Base-by-base conservation (phyloP, 2,113 vertebrate species). In the Salminus brasiliensis region DNA sequence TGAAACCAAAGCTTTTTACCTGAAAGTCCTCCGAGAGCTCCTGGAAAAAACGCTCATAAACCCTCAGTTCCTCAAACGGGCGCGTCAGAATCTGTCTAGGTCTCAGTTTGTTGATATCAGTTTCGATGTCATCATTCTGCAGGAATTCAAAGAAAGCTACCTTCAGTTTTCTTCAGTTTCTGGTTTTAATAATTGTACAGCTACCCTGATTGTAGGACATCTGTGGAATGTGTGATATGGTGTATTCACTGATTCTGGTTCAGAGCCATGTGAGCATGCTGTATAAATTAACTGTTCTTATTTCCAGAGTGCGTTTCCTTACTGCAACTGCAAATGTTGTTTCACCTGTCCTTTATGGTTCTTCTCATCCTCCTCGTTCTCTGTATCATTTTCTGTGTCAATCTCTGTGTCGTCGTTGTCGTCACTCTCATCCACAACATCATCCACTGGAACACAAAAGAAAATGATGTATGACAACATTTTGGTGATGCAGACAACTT, bases 101-200 rank as follows among this genome's bases (percentile, higher is more conserved):
- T 86, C 95, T 94, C 70, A 99, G 90, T 88, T 98, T 99, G 88
- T 93, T 95, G 83, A 99, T 92, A 91, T 99, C 98, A 0, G 96
- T 98, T 91, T 99, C 98, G 82, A 99, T 98, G 89, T 99, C 98
- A 72, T 98, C 95, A 83, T 98, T 98, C 98, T 99, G 91, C 79
- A 90, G 86, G 30, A 39, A 80, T 82, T 6, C 32, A 47, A 72
- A 53, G n/a, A 67, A 10, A 87, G 39, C 59, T 6, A 29, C 18
- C 67, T 30, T 9, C 2, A 39, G 45, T 11, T 32, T 47, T 47
- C 7, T 63, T 43, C 25, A 55, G 25, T 2, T 23, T 18, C 25
- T 23, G 5, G 1, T 25, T 55, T 2, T 55, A 55, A 25, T 55
- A 5, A 21, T n/a, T 15, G 45, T 18, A 47, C 18, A 16, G 1